Evolutionary conservation across 2,888 invertebrate genomes (phyloP).

Genomic region (Zelleria hepariella): DNA sequence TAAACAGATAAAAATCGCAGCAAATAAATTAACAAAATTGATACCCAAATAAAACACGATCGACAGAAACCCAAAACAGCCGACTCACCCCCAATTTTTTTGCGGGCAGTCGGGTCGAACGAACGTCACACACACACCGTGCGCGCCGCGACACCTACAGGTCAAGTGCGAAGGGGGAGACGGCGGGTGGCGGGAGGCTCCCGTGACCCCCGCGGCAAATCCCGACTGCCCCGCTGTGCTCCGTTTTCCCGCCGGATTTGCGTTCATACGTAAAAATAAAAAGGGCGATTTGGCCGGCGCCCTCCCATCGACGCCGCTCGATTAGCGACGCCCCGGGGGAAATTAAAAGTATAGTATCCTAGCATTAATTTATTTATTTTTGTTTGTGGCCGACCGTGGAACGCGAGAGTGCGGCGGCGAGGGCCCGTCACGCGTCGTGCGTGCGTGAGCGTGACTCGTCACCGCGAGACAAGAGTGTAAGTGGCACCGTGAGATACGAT

Average conservation of each 20-base stretch:
- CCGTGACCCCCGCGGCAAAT: slow-evolving; percentile 7
- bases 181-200: slow-evolving; percentile 32
- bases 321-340: slow-evolving; percentile 67
- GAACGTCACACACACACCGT: neutral
- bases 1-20: too few species aligned
- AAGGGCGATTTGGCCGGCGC: slow-evolving; percentile 58
- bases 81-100: slow-evolving; percentile 46
- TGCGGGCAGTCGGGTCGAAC: slow-evolving; percentile 36
- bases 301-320: slow-evolving; percentile 47
- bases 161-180: slow-evolving; percentile 23
- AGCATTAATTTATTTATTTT: slow-evolving; percentile 62
- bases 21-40: too few species aligned
- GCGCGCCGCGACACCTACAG: slow-evolving; percentile 45
- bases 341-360: slow-evolving; percentile 70
- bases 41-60: too few species aligned
- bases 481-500: too few species aligned
- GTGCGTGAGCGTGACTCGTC: too few species aligned
- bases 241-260: slow-evolving; percentile 69
- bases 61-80: too few species aligned
- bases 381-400: slow-evolving; percentile 48
- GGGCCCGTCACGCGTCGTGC: neutral
- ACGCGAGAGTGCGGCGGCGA: neutral
- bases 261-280: slow-evolving; percentile 59
- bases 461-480: too few species aligned
- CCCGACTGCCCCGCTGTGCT: slow-evolving; percentile 37